Base-by-base conservation (phyloP, 1,140 invertebrate genomes). In the Ephestia elutella region DNA sequence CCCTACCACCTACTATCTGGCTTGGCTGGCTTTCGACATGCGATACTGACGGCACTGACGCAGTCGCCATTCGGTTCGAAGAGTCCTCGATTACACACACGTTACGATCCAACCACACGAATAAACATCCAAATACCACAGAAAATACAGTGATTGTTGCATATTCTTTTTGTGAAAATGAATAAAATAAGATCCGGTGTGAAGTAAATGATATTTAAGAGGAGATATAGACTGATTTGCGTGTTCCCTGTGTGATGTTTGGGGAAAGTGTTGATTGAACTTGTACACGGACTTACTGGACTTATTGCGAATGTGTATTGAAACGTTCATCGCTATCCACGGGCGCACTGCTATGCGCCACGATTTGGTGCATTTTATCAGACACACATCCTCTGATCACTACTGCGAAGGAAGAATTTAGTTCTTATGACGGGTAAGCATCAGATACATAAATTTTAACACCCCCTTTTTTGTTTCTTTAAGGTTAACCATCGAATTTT, bases 301-400 rank as follows among this genome's bases (percentile, higher is more conserved):
- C 78, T 81, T 83, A 71, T 86, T 80, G 81, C 86, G 86, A 88
- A 88, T 88, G 86, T 88, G 86, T 87, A 85, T 88, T 85, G 86
- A 88, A 83, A 85, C 86, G 80, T 88, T 88, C 60, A 88, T 80
- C 77, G 86, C 86, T 74, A 87, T 88, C 68, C 84, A 88, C 86
- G 86, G 86, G 84, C 86, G 84, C 86, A 87, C 86, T 84, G 86
- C 86, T 87, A 89, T 89, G 86, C 85, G 86, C 78, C 84, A 88
- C 81, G 86, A 89, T 66, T 82, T 90, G 73, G 80, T 85, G 60
- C 87, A 89, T 70, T 89, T 90, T 73, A 90, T 90, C 82, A 74
- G 88, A 68, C 87, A 90, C 74, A 90, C 89, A 54, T 90, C 89
- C 50, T 90, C 89, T 65, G 89, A 90, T 54, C 89, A 90, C 70